Conservation (phyloP, 1,140 invertebrate species). For the Uloborus diversus region DNA sequence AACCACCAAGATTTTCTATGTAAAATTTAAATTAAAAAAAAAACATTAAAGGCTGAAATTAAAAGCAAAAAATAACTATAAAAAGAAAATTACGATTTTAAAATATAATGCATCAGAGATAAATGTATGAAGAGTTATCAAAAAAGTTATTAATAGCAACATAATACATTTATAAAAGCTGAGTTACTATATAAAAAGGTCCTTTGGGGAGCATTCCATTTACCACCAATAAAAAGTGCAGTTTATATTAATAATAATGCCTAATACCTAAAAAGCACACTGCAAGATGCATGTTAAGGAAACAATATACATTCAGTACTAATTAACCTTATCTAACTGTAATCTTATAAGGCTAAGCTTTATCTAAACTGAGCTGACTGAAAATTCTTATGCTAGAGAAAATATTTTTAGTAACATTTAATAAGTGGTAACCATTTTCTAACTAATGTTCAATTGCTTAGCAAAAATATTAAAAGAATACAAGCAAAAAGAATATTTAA, state of each 20-base stretch:
- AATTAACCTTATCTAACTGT: too few species aligned
- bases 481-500: too few species aligned
- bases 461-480: too few species aligned
- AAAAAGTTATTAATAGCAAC: slow-evolving; percentile 31
- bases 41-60: background rate
- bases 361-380: too few species aligned
- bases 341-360: too few species aligned
- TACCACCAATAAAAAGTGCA: slow-evolving; percentile 46
- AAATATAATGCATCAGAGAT: slow-evolving; percentile 17
- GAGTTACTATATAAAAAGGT: slow-evolving; percentile 9
- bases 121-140: slow-evolving; percentile 2
- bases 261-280: slow-evolving; percentile 40
- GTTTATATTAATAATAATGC: slow-evolving; percentile 30
- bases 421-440: too few species aligned
- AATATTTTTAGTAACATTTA: too few species aligned
- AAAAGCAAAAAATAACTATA: slow-evolving; percentile 30
- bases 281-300: slow-evolving; percentile 17
- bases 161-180: slow-evolving; percentile 46
- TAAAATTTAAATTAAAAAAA: background rate
- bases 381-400: too few species aligned
- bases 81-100: slow-evolving; percentile 3
- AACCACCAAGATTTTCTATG: too few species aligned
- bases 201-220: slow-evolving; percentile 42
- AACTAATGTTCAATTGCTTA: too few species aligned
- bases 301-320: too few species aligned